Percentiles rank a stretch among this genome's conserved stretches.
Conservation (phyloP, 2,888 invertebrate genomes). For the Callimorpha dominula region DNA sequence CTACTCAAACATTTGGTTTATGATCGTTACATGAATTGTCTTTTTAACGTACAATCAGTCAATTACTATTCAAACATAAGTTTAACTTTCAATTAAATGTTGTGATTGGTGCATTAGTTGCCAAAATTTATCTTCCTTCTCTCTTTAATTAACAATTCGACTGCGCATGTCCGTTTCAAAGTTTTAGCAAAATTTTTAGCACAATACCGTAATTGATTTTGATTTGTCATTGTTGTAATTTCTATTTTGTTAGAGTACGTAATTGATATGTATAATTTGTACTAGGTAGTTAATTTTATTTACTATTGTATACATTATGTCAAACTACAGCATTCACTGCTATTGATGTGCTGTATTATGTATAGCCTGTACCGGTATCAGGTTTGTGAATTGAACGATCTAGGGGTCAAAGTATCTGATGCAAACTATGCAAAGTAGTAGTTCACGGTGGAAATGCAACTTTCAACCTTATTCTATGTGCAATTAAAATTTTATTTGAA, state of each 20-base stretch:
- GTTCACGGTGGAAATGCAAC: slow-evolving; percentile 14
- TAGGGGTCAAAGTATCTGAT: slow-evolving; percentile 61
- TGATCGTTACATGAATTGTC: not conserved
- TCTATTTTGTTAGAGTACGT: not conserved
- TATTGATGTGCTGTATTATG: not conserved
- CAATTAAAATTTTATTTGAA: slow-evolving; percentile 14
- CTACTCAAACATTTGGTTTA: not conserved
- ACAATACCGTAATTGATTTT: not conserved
- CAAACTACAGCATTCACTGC: not conserved
- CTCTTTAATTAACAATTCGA: not conserved
- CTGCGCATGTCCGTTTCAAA: slow-evolving; percentile 26
- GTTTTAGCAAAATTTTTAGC: not conserved
- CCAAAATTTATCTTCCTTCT: slow-evolving; percentile 3
- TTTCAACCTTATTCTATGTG: slow-evolving; percentile 39
- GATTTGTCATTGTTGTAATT: not conserved
- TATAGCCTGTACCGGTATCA: slow-evolving; percentile 4
- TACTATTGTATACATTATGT: not conserved
- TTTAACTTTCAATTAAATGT: not conserved
- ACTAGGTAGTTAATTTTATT: not conserved
- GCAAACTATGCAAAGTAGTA: slow-evolving; percentile 26
- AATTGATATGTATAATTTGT: not conserved
- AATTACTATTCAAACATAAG: not conserved
- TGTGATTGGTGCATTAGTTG: slow-evolving; percentile 8
- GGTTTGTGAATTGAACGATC: slow-evolving; percentile 22
- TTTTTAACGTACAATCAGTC: not conserved